A percentile compares a stretch with the other conserved stretches of the same genome.
Conservation (phyloP, 1,140 invertebrate genomes). For the Stegodyphus mimosarum region DNA sequence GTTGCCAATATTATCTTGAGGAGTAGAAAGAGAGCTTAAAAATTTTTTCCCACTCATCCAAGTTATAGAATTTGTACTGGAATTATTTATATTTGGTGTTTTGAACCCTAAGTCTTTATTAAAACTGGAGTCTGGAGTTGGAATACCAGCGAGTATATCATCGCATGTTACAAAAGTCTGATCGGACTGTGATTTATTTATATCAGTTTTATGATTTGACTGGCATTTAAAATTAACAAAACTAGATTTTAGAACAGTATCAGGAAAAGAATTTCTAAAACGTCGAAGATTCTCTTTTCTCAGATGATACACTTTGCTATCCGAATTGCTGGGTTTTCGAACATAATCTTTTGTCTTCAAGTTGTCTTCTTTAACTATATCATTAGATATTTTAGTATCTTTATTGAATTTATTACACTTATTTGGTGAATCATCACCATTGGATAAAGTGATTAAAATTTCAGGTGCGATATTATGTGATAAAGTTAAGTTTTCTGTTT, state of each 20-base stretch:
- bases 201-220: neutral
- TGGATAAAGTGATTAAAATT: neutral
- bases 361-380: neutral
- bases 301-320: neutral
- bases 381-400: neutral
- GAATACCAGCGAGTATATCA: neutral
- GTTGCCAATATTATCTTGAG: conserved; percentile 7
- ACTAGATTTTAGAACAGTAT: neutral
- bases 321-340: neutral
- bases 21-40: neutral
- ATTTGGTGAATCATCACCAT: too few species aligned
- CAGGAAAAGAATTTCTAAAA: neutral
- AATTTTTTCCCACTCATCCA: conserved; percentile 44
- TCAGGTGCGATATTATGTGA: neutral
- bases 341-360: neutral
- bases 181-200: neutral
- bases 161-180: neutral
- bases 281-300: neutral
- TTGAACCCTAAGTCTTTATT: conserved; percentile 7
- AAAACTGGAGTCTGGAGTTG: neutral
- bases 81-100: conserved; percentile 19
- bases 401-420: neutral
- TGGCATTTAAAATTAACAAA: neutral
- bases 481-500: neutral
- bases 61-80: neutral